Base-by-base conservation (phyloP, 2,888 invertebrate genomes). In the Apamea anceps region DNA sequence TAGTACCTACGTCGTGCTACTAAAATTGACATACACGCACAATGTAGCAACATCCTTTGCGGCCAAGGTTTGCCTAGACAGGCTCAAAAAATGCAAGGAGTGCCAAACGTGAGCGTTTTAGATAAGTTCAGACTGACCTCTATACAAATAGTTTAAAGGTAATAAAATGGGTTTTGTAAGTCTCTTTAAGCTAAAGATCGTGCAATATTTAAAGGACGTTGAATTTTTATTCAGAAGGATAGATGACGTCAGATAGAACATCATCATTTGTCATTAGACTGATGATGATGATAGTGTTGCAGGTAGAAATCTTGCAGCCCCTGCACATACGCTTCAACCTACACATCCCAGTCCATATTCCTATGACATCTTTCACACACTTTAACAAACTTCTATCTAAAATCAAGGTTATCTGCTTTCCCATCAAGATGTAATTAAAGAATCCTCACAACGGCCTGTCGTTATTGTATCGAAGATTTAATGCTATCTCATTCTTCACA, bases 21-120 rank as follows among this genome's bases (percentile, higher is more conserved):
- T 68, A 71, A 48, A 88, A 83, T 79, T 75, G 75, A 75, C 60
- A 68, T 79, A 72, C 81, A 88, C 87, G 80, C 72, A 60, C 32
- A 48, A 81, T 87, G 85, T 75, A 54, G 87, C 78, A 90, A 90
- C 72, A 82, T 89, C 87, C 90, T 87, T 78, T 86, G 75, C 37
- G 88, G 84, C 81, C 89, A 87, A 88, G 90, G 89, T 66, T 78
- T 81, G 73, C 28, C 54, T 51, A 72, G 77, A 77, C 68, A 70
- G 67, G 60, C 63, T 76, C 51, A 75, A 89, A 89, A 84, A 77
- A 63, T 81, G 72, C 75, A 72, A 80, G 79, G 78, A 72, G 81
- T 75, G 82, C 71, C 76, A 67, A 83, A 85, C 89, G 87, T 89
- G 88, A 88, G 67, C 65, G 68, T 77, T 85, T 86, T 86, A 75